A percentile compares a stretch with the other conserved stretches of the same genome.
phyloP scores from a whole-genome alignment of 1,140 invertebrate genomes.

The Pogonognathellus flavescens region DNA sequence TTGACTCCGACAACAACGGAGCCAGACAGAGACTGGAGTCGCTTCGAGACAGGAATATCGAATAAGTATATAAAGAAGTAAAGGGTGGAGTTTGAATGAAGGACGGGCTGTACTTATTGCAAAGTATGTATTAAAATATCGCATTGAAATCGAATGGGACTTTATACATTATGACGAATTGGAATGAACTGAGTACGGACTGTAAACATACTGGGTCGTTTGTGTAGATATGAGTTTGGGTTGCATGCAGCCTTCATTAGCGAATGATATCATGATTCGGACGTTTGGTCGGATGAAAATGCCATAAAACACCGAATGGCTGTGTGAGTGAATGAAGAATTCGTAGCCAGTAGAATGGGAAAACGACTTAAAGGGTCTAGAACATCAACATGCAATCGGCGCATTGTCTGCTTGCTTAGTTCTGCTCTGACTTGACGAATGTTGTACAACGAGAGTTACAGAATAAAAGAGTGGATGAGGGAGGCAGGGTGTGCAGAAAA shows the following conservation, averaged over 20 bases:
- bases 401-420: slow-evolving; percentile 53
- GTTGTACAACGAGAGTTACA: slow-evolving; percentile 2
- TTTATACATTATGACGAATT: slow-evolving; percentile 24
- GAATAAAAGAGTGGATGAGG: slow-evolving; percentile 13
- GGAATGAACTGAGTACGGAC: background rate
- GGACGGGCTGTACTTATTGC: background rate
- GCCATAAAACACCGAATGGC: slow-evolving; percentile 46
- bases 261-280: slow-evolving; percentile 48
- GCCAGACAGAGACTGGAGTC: slow-evolving; percentile 35
- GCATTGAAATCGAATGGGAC: background rate
- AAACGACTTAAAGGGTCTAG: slow-evolving; percentile 45
- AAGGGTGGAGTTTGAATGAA: slow-evolving; percentile 18
- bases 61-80: slow-evolving; percentile 28
- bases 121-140: background rate
- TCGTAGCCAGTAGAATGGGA: slow-evolving; percentile 15
- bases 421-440: slow-evolving; percentile 19
- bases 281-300: slow-evolving; percentile 53
- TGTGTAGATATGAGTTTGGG: slow-evolving; percentile 34
- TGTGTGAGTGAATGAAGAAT: slow-evolving; percentile 49
- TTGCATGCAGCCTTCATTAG: slow-evolving; percentile 52
- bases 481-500: slow-evolving; percentile 53
- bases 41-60: slow-evolving; percentile 43
- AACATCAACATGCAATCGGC: slow-evolving; percentile 61
- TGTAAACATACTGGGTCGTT: slow-evolving; percentile 12
- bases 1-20: slow-evolving; percentile 23